Conservation (phyloP, 2,113 vertebrate genomes). For the Crotalus tigris region DNA sequence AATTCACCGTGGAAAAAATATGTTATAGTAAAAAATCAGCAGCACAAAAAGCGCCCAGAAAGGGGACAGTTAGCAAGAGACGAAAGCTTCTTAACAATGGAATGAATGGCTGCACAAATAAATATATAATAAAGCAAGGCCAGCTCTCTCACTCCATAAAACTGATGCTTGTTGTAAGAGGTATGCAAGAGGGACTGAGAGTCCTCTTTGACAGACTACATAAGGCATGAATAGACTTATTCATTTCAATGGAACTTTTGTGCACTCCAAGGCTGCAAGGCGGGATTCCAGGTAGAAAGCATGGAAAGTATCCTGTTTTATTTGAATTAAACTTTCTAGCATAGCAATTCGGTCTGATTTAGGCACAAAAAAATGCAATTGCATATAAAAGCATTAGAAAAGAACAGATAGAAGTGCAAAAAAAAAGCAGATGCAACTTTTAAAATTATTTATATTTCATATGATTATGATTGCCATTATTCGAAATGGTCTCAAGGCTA, state of each 20-base stretch:
- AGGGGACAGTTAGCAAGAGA: constrained; percentile 45
- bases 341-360: constrained; percentile 24
- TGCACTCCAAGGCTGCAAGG: constrained; percentile 60
- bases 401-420: not conserved
- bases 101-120: constrained; percentile 8
- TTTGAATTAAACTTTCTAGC: constrained; percentile 9
- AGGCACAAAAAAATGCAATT: constrained; percentile 21
- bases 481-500: not conserved
- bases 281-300: constrained; percentile 63
- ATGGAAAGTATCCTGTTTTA: constrained; percentile 54
- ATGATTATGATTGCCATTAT: not conserved
- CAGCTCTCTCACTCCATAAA: constrained; percentile 52
- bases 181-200: constrained; percentile 53
- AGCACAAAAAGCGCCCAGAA: constrained; percentile 18
- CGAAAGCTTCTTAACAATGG: constrained; percentile 43
- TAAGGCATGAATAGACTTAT: constrained; percentile 68
- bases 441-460: not conserved
- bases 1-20: constrained; percentile 41
- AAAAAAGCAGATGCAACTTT: not conserved
- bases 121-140: constrained; percentile 20
- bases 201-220: constrained; percentile 55
- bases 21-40: constrained; percentile 36
- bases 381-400: not conserved
- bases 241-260: constrained; percentile 66
- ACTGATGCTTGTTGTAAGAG: constrained; percentile 53